A percentile compares a stretch with the other conserved stretches of the same genome.
Evolutionary conservation across 1,140 invertebrate species (phyloP).

Genomic region (Odontomachus brunneus): DNA sequence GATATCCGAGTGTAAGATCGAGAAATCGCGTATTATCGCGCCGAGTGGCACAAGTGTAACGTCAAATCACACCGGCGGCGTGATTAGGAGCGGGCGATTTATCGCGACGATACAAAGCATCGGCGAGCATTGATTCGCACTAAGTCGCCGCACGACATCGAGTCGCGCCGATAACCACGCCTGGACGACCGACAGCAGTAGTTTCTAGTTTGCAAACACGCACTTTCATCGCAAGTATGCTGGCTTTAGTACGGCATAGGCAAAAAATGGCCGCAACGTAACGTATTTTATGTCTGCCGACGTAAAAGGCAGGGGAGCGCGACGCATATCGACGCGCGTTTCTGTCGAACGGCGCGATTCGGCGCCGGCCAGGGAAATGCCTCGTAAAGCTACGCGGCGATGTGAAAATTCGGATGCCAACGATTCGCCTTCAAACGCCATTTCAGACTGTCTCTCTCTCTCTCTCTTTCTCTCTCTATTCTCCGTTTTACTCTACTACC

Average conservation of each 20-base stretch:
- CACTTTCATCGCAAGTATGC: slow-evolving; percentile 58
- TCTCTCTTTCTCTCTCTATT: too few species aligned
- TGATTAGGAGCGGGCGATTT: slow-evolving; percentile 51
- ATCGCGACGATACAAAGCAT: slow-evolving; percentile 33
- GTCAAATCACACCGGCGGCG: slow-evolving; percentile 6
- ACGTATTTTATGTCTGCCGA: slow-evolving; percentile 51
- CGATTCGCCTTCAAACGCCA: too few species aligned
- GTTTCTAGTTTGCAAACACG: slow-evolving; percentile 57
- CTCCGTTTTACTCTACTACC: too few species aligned
- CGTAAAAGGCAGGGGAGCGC: slow-evolving; percentile 45
- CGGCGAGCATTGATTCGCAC: slow-evolving; percentile 36
- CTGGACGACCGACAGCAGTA: slow-evolving; percentile 6
- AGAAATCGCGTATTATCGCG: not conserved
- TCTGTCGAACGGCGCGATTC: not conserved
- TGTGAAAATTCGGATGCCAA: not conserved
- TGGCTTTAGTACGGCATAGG: slow-evolving; percentile 6
- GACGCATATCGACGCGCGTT: slow-evolving; percentile 20
- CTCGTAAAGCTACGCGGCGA: slow-evolving; percentile 49
- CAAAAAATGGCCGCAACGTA: slow-evolving; percentile 28
- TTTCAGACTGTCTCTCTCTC: too few species aligned
- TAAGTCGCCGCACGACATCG: slow-evolving; percentile 31
- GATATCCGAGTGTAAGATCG: not conserved
- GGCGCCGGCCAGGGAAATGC: slow-evolving; percentile 37
- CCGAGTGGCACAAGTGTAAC: not conserved
- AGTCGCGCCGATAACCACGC: slow-evolving; percentile 42